Evolutionary conservation across 2,113 vertebrate species (phyloP).

Genomic region (Tragelaphus imberbis): DNA sequence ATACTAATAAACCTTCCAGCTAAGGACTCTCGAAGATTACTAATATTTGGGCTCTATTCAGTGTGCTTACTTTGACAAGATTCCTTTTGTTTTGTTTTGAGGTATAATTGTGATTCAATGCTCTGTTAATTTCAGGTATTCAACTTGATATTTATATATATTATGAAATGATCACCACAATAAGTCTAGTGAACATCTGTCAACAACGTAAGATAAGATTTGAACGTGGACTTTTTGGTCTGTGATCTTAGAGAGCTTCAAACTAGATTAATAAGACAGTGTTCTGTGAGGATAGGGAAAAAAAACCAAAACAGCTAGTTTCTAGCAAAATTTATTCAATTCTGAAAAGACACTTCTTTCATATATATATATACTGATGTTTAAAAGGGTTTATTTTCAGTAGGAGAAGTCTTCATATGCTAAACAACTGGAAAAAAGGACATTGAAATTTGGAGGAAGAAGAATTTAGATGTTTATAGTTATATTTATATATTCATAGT

Average conservation of each 20-base stretch:
- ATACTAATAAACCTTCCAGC: background rate
- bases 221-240: background rate
- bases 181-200: background rate
- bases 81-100: background rate
- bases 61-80: background rate
- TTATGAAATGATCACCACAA: background rate
- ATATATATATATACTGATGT: background rate
- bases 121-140: background rate
- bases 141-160: background rate
- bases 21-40: background rate
- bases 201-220: background rate
- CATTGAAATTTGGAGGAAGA: constrained; percentile 1
- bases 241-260: background rate
- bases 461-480: background rate
- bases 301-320: background rate
- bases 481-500: background rate
- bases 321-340: background rate
- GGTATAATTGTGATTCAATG: background rate
- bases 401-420: background rate
- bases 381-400: constrained; percentile 11
- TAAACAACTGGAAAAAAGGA: constrained; percentile 16
- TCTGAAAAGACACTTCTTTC: background rate
- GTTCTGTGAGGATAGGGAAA: background rate
- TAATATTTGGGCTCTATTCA: background rate
- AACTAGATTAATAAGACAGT: background rate